These are phyloP conservation scores for Lobophora halterata DNA, from an alignment of 2,888 invertebrate species.

Conservation along the genomic window DNA sequence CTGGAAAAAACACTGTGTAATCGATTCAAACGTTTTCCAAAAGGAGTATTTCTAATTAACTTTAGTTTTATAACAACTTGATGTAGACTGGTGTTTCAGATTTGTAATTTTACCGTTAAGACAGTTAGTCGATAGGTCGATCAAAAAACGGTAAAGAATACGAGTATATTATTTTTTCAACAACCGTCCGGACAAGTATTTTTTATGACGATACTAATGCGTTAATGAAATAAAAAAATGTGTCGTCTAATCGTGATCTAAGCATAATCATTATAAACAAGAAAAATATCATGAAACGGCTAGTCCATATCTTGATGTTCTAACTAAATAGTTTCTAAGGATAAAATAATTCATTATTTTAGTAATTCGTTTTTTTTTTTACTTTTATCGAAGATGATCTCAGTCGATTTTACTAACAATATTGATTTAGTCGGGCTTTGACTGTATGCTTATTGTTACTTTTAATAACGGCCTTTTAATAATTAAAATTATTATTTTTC, in stretches of 20 bases:
- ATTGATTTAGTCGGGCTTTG: slow-evolving; percentile 33
- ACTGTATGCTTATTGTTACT: slow-evolving; percentile 14
- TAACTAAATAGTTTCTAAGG: slow-evolving; percentile 15
- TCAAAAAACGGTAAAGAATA: no score
- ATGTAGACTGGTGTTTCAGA: slow-evolving; percentile 14
- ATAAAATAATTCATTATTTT: slow-evolving; percentile 36
- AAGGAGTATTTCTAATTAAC: slow-evolving; percentile 5
- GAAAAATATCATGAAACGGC: not conserved
- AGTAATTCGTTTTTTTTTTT: slow-evolving; percentile 32
- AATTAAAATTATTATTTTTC: no score
- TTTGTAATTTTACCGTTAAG: no score
- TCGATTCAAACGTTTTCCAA: no score
- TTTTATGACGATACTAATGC: no score
- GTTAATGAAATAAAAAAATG: no score
- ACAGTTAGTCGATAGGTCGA: no score
- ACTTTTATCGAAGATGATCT: slow-evolving; percentile 46
- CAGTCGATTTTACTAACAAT: slow-evolving; percentile 46
- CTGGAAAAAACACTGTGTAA: no score
- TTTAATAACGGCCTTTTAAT: no score
- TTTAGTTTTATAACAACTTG: slow-evolving; percentile 1
- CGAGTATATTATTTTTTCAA: no score
- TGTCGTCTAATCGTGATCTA: not conserved
- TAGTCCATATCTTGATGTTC: slow-evolving; percentile 13
- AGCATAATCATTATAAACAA: not conserved
- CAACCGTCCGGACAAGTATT: no score